phyloP scores from a whole-genome alignment of 2,797 vertebrate genomes.

The Coregonus sp. region DNA sequence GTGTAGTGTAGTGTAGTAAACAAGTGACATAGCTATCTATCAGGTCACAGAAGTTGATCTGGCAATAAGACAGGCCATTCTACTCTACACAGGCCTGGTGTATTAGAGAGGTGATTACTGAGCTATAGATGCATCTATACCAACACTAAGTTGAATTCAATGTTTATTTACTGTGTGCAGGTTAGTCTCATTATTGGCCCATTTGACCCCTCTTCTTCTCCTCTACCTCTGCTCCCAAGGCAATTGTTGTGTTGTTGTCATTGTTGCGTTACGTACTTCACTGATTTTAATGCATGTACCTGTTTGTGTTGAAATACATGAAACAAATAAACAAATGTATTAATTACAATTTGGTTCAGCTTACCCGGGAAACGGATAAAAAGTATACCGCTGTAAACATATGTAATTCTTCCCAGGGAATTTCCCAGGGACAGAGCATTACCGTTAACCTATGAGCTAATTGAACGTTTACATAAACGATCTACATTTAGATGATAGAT shows the following conservation, averaged over 20 bases:
- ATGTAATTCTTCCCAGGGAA: background rate
- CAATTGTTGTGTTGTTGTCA: background rate
- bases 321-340: too few species aligned
- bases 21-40: background rate
- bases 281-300: background rate
- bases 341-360: too few species aligned
- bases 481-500: background rate
- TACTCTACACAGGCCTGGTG: background rate
- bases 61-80: background rate
- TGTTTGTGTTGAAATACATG: too few species aligned
- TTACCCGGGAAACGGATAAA: too few species aligned
- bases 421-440: background rate
- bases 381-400: background rate
- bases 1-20: background rate
- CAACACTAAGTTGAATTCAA: slow-evolving; percentile 1
- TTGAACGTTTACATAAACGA: background rate
- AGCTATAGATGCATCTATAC: background rate
- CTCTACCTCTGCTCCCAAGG: too few species aligned
- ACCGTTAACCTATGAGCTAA: background rate
- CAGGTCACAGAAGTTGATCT: background rate
- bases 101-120: background rate
- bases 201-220: background rate
- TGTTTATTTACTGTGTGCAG: background rate
- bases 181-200: background rate
- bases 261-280: too few species aligned